Base-by-base conservation (phyloP, 2,797 vertebrate genomes). In the Notolabrus celidotus region DNA sequence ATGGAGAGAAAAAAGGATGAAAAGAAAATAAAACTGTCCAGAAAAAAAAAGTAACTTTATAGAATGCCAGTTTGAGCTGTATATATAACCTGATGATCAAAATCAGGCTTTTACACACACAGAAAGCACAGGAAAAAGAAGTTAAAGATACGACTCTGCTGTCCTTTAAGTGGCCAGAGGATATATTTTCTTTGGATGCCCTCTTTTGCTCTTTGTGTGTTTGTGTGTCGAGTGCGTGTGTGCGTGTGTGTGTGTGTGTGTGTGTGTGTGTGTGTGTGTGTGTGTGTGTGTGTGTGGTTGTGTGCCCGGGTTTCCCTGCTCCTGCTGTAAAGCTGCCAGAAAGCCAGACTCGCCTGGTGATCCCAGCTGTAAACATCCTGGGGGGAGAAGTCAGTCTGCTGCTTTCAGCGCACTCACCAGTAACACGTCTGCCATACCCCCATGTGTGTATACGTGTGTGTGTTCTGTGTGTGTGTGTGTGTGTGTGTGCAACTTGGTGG, bases 281-380 rank as follows among this genome's bases (percentile, higher is more conserved):
- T 73, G 31, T 52, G 54, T 67, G 25, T 71, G 69, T 39, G 45
- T 70, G 52, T 53, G 53, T 64, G 27, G 62, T 52, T 47, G 53
- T 59, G 14, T 52, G 68, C 45, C 54, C 1, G 85, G 84, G 87
- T 68, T 88, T 91, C 82, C 91, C 89, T 84, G 51, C 52, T 79
- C 25, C 50, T 68, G 79, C 78, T 85, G 81, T 87, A 90, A 90
- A 87, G 75, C 67, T 85, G 81, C 89, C 82, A 91, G 87, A 90
- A 90, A 86, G 62, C 75, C 92, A 88, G 84, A 87, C 89, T 86
- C 59, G 56, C 87, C 85, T 77, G 82, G 86, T 89, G 84, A 90
- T 90, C 89, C 87, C 86, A 83, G 87, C 88, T 88, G 83, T 92
- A 93, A 93, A 92, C 89, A 90, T 89, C 87, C 84, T 87, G 77